These are phyloP conservation scores for Danio tinwini DNA, from an alignment of 2,797 vertebrate species.

Conservation along the genomic window DNA sequence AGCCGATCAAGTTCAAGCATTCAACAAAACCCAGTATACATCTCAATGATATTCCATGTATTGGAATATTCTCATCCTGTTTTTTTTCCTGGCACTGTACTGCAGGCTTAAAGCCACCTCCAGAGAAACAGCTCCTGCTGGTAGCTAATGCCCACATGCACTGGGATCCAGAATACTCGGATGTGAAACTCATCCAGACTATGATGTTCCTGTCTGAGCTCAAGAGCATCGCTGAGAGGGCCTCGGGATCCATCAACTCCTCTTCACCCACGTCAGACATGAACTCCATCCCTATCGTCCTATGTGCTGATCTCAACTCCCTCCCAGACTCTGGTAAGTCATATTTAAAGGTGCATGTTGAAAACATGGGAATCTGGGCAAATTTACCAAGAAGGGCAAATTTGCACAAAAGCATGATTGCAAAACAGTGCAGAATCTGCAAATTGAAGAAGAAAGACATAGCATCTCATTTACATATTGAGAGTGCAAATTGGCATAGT, in stretches of 20 bases:
- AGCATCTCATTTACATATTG: no score
- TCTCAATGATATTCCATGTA: background rate
- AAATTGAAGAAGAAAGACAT: no score
- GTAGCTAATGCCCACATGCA: constrained; percentile 99
- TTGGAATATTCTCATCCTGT: background rate
- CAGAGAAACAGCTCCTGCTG: constrained; percentile 90
- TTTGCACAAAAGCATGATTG: no score
- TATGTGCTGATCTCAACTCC: constrained; percentile 98
- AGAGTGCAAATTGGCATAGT: no score
- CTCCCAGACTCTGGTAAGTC: constrained; percentile 95
- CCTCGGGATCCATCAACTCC: constrained; percentile 79
- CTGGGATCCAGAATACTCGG: constrained; percentile 98
- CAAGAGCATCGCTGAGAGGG: constrained; percentile 94
- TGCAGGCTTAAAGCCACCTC: constrained; percentile 85
- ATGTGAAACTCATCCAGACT: constrained; percentile 97
- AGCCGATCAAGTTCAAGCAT: no score
- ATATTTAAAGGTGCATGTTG: no score
- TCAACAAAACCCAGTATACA: no score
- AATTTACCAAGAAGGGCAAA: no score
- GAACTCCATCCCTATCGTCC: constrained; percentile 92
- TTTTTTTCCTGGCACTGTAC: constrained; percentile 2
- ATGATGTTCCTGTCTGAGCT: constrained; percentile 99
- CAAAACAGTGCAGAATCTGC: no score
- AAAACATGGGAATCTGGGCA: no score
- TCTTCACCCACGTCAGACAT: constrained; percentile 84